phyloP scores from a whole-genome alignment of 2,113 vertebrate genomes.

The Tupaia tana region DNA sequence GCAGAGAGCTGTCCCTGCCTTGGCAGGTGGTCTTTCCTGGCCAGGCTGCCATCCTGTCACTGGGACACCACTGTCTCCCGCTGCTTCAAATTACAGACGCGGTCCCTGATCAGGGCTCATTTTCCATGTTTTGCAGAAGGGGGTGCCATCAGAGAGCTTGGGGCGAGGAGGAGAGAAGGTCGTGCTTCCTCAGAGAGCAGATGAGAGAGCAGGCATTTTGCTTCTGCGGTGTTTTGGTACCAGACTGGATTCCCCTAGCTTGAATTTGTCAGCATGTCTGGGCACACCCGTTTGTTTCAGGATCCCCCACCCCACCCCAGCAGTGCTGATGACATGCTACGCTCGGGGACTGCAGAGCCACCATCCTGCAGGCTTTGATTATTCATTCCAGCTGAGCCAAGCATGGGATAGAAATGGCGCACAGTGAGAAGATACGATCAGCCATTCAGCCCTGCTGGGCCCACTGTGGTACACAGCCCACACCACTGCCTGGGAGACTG shows the following conservation, averaged over 20 bases:
- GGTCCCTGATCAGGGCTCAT: too few species aligned
- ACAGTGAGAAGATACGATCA: accelerated
- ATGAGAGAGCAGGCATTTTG: not conserved
- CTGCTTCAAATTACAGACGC: not conserved
- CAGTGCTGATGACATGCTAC: not conserved
- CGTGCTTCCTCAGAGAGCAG: not conserved
- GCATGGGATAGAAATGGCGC: not conserved
- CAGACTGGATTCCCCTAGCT: not conserved
- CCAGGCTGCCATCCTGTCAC: not conserved
- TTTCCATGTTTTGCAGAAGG: not conserved
- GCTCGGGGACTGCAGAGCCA: accelerated
- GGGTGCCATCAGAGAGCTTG: not conserved
- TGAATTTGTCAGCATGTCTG: not conserved
- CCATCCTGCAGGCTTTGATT: not conserved
- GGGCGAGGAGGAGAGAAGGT: not conserved
- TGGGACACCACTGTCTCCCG: not conserved
- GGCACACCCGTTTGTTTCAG: not conserved
- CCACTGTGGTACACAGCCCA: too few species aligned
- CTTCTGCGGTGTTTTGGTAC: too few species aligned
- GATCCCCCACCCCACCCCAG: too few species aligned
- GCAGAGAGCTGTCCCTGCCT: not conserved
- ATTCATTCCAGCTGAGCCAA: not conserved
- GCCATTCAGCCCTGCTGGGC: not conserved
- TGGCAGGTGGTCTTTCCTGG: not conserved
- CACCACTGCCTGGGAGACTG: too few species aligned